A percentile compares a stretch with the other conserved stretches of the same genome.
Conservation (phyloP, 53 echinoderm and acorn worm genomes). For the Arbacia lixula region DNA sequence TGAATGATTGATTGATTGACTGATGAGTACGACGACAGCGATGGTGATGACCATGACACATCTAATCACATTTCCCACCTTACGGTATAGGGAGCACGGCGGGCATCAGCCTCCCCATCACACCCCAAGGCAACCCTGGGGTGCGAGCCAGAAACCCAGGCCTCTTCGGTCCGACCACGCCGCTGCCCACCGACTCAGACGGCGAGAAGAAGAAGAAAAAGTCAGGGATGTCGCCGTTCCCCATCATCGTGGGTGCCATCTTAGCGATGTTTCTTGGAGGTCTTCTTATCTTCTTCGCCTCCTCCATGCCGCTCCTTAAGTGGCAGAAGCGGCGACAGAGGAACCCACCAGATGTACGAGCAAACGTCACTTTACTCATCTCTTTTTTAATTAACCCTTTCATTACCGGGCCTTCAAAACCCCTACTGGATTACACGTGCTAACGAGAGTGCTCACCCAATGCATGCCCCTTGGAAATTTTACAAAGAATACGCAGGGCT, state of each 20-base stretch:
- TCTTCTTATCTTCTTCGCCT: conserved; percentile 66
- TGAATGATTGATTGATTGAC: neutral
- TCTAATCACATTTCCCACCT: too few relatives aligned
- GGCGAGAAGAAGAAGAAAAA: conserved; percentile 47
- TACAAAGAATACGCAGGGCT: too few relatives aligned
- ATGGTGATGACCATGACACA: too few relatives aligned
- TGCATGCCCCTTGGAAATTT: too few relatives aligned
- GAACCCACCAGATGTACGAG: conserved; percentile 43
- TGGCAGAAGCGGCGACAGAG: conserved; percentile 64
- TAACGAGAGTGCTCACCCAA: too few relatives aligned
- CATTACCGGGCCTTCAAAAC: too few relatives aligned
- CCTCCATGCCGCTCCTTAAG: conserved; percentile 57
- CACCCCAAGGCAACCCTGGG: conserved; percentile 1
- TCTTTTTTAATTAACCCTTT: too few relatives aligned
- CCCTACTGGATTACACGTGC: too few relatives aligned
- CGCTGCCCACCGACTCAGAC: conserved; percentile 8
- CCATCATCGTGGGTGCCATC: conserved; percentile 70
- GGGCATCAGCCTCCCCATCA: neutral
- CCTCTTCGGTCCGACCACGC: neutral
- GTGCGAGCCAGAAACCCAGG: conserved; percentile 33
- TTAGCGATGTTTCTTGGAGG: conserved; percentile 68
- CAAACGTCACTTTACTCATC: too few relatives aligned
- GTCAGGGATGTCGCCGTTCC: conserved; percentile 64
- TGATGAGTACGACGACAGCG: too few relatives aligned
- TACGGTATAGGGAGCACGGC: neutral